phyloP scores from a whole-genome alignment of 2,888 invertebrate genomes.

The Hololepta plana region DNA sequence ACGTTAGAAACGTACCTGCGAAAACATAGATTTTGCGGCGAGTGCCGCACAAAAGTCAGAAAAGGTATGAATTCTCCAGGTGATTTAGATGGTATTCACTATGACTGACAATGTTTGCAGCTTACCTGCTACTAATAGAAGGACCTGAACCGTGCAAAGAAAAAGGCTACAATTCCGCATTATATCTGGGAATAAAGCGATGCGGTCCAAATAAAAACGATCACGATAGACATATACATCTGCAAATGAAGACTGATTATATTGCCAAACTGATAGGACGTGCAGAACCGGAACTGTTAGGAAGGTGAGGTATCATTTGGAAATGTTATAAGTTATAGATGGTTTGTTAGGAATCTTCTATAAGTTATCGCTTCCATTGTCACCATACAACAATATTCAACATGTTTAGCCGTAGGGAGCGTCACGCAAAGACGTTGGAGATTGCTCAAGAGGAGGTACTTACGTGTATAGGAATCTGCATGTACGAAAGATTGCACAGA shows the following conservation, averaged over 20 bases:
- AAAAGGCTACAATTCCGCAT: conserved; percentile 72
- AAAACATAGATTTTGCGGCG: conserved; percentile 87
- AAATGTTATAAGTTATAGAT: too few relatives aligned
- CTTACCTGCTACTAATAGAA: conserved; percentile 73
- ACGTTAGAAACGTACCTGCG: conserved; percentile 79
- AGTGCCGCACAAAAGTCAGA: conserved; percentile 80
- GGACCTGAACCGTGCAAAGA: conserved; percentile 70
- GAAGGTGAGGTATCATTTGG: conserved; percentile 40
- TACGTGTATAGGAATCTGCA: conserved; percentile 84
- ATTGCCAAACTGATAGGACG: conserved; percentile 74
- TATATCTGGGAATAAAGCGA: conserved; percentile 74
- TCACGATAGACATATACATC: conserved; percentile 72
- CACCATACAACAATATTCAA: neutral
- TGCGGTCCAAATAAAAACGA: conserved; percentile 68
- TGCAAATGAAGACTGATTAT: conserved; percentile 75
- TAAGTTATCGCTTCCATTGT: too few relatives aligned
- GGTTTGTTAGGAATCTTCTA: too few relatives aligned
- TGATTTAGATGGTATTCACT: neutral
- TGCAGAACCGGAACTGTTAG: conserved; percentile 82
- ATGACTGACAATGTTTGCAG: conserved; percentile 38
- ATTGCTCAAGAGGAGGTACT: conserved; percentile 93
- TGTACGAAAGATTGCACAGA: conserved; percentile 76
- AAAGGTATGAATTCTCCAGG: conserved; percentile 18
- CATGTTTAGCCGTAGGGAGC: conserved; percentile 53
- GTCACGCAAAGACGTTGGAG: conserved; percentile 92